Percentiles rank a stretch among this genome's conserved stretches.
Conservation (phyloP, 2,888 invertebrate species). For the Drosophila suboccidentalis region DNA sequence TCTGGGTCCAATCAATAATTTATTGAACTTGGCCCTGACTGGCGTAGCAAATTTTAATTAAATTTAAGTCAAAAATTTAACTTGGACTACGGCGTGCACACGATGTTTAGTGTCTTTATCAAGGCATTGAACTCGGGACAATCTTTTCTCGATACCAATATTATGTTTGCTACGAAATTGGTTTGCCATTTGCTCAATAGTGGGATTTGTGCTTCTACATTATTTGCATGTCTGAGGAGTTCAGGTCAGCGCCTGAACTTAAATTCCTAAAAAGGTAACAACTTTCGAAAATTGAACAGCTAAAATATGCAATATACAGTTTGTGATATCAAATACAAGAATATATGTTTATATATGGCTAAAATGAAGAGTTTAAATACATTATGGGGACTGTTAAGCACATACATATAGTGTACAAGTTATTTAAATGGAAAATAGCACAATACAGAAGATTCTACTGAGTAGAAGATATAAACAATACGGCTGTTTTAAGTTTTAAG, state of each 20-base stretch:
- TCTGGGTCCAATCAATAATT: conserved; percentile 57
- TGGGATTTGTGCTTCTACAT: neutral
- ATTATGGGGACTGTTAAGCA: no score
- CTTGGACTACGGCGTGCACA: neutral
- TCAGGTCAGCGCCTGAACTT: conserved; percentile 41
- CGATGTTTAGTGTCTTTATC: conserved; percentile 31
- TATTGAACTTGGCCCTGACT: conserved; percentile 59
- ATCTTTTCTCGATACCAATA: conserved; percentile 45
- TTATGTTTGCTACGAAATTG: conserved; percentile 29
- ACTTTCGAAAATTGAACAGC: neutral
- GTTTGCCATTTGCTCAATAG: neutral
- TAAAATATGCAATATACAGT: neutral
- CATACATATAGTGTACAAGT: no score
- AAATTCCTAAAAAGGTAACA: conserved; percentile 44
- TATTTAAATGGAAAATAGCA: no score
- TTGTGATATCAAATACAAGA: no score
- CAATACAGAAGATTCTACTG: no score
- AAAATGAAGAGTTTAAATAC: no score
- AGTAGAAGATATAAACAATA: no score
- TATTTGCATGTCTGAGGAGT: conserved; percentile 65
- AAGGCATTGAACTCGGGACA: conserved; percentile 65
- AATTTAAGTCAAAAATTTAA: conserved; percentile 5
- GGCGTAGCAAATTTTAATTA: conserved; percentile 24
- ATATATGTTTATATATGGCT: no score
- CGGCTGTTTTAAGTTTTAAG: no score